Percentiles rank a stretch among this genome's conserved stretches.
phyloP scores from a whole-genome alignment of 2,888 invertebrate genomes.

The Dicranocentrus wangi region DNA sequence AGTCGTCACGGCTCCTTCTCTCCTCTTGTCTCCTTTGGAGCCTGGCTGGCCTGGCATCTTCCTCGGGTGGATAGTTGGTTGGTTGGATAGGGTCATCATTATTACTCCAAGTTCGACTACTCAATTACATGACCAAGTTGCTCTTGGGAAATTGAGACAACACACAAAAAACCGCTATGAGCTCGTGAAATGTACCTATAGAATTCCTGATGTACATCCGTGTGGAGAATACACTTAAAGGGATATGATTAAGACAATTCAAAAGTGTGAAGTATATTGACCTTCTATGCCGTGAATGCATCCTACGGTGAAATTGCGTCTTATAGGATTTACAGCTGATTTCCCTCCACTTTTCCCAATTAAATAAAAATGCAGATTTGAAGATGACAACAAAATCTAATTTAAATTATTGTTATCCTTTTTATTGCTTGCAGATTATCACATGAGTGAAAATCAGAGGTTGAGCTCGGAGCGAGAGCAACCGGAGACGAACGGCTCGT shows the following conservation, averaged over 20 bases:
- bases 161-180: no score
- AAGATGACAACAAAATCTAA: slow-evolving; percentile 7
- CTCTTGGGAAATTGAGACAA: slow-evolving; percentile 13
- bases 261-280: background rate
- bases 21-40: slow-evolving; percentile 41
- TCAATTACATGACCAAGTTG: slow-evolving; percentile 51
- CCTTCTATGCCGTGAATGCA: background rate
- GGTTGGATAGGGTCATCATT: slow-evolving; percentile 50
- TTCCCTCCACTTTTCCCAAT: no score
- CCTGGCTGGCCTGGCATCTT: slow-evolving; percentile 61
- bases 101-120: background rate
- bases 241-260: background rate
- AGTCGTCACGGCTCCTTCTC: slow-evolving; percentile 59
- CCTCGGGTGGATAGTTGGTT: slow-evolving; percentile 6
- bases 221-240: background rate
- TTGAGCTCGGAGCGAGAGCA: slow-evolving; percentile 50
- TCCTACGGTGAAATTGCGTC: background rate
- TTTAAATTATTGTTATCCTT: background rate
- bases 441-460: slow-evolving; percentile 45
- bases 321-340: no score
- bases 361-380: no score
- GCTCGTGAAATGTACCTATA: no score
- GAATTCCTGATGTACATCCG: background rate
- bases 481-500: slow-evolving; percentile 55
- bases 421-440: slow-evolving; percentile 48